These are phyloP conservation scores for Sorex fumeus DNA, from an alignment of 2,113 vertebrate species.

Conservation along the genomic window DNA sequence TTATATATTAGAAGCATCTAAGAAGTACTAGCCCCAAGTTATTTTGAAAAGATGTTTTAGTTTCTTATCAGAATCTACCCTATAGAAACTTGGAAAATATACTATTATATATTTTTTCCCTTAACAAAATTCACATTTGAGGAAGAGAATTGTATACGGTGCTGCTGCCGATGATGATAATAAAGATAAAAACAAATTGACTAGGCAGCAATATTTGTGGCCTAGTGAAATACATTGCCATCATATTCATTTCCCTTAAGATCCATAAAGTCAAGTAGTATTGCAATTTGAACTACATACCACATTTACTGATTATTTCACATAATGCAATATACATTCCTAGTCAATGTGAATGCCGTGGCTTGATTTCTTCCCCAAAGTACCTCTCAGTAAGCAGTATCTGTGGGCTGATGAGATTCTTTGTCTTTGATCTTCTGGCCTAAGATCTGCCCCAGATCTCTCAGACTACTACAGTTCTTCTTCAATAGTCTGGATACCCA, in stretches of 20 bases:
- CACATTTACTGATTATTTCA: background rate
- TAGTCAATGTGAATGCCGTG: background rate
- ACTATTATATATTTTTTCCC: background rate
- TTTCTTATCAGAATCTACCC: conserved; percentile 7
- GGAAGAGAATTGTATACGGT: background rate
- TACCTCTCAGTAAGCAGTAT: background rate
- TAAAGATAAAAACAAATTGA: background rate
- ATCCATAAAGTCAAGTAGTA: background rate
- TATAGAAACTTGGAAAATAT: background rate
- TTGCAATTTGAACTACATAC: background rate
- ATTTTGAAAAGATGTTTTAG: background rate
- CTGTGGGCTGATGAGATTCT: background rate
- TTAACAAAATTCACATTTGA: background rate
- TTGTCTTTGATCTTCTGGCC: background rate
- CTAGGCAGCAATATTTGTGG: background rate
- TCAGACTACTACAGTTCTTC: background rate
- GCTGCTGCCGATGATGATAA: background rate
- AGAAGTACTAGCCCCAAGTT: background rate
- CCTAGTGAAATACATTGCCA: background rate
- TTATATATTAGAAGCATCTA: background rate
- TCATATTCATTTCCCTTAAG: background rate
- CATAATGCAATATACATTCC: background rate
- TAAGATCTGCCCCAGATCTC: background rate
- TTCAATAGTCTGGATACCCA: background rate
- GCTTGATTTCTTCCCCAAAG: background rate